Evolutionary conservation across 35 echinoderm and acorn worm species (phyloP).

Genomic region (Acanthaster planci): DNA sequence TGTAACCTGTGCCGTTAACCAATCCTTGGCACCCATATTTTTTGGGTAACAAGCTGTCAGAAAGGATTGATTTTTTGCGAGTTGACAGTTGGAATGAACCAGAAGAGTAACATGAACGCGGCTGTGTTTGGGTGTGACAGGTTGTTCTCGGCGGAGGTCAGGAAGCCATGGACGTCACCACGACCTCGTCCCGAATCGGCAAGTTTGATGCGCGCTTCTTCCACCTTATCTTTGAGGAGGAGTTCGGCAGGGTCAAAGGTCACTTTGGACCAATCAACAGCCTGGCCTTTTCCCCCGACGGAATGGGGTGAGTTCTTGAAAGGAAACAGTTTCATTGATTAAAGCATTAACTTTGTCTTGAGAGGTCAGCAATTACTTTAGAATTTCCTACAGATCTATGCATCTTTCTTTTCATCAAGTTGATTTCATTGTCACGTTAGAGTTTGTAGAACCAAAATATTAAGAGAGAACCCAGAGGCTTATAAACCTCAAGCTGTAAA

Average conservation of each 20-base stretch:
- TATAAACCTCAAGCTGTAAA: too few relatives aligned
- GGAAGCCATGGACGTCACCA: slow-evolving; percentile 99
- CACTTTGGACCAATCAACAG: slow-evolving; percentile 99
- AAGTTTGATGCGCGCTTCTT: slow-evolving; percentile 97
- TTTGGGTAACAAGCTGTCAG: too few relatives aligned
- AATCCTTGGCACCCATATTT: too few relatives aligned
- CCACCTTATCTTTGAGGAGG: slow-evolving; percentile 95
- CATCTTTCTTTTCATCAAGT: background rate
- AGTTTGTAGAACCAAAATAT: too few relatives aligned
- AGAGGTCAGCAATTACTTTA: background rate
- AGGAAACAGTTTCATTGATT: background rate
- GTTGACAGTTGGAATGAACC: too few relatives aligned
- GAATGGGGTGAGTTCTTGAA: slow-evolving; percentile 63
- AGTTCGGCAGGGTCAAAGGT: slow-evolving; percentile 97
- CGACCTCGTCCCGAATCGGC: slow-evolving; percentile 87
- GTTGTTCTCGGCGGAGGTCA: slow-evolving; percentile 89
- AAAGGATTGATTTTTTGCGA: too few relatives aligned
- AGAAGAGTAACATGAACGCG: too few relatives aligned
- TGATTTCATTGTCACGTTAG: background rate
- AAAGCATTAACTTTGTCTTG: background rate
- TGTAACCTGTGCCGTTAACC: too few relatives aligned
- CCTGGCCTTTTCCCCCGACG: slow-evolving; percentile 91
- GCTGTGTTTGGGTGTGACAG: slow-evolving; percentile 29
- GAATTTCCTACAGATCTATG: background rate
- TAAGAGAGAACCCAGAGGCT: too few relatives aligned